Conservation (phyloP, 2,888 invertebrate species). For the Leptodirus hochenwartii region DNA sequence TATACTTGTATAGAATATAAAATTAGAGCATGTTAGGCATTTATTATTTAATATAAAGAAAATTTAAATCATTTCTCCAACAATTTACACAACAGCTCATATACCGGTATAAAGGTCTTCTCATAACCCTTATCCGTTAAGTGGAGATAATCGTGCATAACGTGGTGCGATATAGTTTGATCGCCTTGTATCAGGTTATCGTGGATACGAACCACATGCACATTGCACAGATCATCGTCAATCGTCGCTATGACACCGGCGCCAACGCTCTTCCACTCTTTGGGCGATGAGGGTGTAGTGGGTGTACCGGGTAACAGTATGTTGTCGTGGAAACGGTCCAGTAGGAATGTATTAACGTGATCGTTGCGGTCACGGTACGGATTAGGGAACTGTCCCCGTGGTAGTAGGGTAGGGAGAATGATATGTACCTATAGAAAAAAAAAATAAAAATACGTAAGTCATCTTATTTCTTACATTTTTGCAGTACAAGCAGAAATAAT, state of each 20-base stretch:
- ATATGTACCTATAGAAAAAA: constrained; percentile 20
- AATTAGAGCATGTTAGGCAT: too few species aligned
- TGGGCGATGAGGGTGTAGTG: too few species aligned
- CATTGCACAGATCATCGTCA: constrained; percentile 15
- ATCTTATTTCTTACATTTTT: too few species aligned
- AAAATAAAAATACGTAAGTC: too few species aligned
- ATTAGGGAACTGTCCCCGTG: constrained; percentile 46
- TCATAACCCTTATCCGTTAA: constrained; percentile 42
- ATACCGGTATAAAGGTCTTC: constrained; percentile 38
- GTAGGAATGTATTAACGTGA: constrained; percentile 36
- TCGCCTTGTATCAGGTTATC: constrained; percentile 28
- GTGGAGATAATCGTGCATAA: constrained; percentile 53
- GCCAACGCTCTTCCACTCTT: constrained; percentile 21
- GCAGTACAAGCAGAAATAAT: too few species aligned
- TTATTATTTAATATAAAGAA: too few species aligned
- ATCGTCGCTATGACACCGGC: constrained; percentile 20
- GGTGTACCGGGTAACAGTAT: too few species aligned
- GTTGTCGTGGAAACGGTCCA: constrained; percentile 25
- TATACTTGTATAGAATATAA: too few species aligned
- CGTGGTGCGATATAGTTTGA: constrained; percentile 38
- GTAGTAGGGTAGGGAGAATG: constrained; percentile 33
- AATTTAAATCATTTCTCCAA: too few species aligned
- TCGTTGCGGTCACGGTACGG: constrained; percentile 37
- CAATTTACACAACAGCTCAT: constrained; percentile 24
- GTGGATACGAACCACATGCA: constrained; percentile 24